These are phyloP conservation scores for Sternotherus odoratus DNA, from an alignment of 2,797 vertebrate species.

Conservation along the genomic window DNA sequence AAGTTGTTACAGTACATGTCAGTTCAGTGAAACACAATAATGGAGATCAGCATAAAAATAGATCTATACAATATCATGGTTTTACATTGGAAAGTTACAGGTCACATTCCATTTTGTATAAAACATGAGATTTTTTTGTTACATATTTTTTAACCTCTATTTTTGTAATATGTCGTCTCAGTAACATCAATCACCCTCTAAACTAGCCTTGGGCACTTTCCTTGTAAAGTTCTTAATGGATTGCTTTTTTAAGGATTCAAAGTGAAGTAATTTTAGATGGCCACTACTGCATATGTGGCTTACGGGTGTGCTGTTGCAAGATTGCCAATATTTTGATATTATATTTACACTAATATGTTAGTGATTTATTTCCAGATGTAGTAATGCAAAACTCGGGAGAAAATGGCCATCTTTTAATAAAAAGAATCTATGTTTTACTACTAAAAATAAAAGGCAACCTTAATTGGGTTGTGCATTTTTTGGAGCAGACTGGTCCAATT, in stretches of 20 bases:
- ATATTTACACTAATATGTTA: slow-evolving; percentile 34
- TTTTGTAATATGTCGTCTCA: slow-evolving; percentile 65
- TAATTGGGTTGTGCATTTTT: background rate
- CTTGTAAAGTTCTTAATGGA: slow-evolving; percentile 76
- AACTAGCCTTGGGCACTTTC: slow-evolving; percentile 74
- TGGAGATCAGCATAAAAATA: slow-evolving; percentile 25
- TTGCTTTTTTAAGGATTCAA: slow-evolving; percentile 65
- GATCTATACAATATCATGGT: background rate
- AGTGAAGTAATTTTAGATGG: slow-evolving; percentile 64
- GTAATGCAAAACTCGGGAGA: background rate
- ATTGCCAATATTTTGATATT: slow-evolving; percentile 43
- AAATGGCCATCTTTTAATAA: background rate
- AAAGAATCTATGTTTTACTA: background rate
- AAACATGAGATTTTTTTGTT: slow-evolving; percentile 55
- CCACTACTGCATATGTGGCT: slow-evolving; percentile 31
- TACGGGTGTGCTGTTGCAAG: background rate
- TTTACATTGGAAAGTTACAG: slow-evolving; percentile 37
- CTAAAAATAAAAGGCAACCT: background rate
- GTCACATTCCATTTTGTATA: slow-evolving; percentile 48
- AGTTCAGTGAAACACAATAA: slow-evolving; percentile 41
- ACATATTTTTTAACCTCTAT: slow-evolving; percentile 52
- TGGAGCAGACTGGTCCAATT: background rate
- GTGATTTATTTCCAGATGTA: slow-evolving; percentile 31
- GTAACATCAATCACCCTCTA: slow-evolving; percentile 70
- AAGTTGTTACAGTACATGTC: slow-evolving; percentile 17